Evolutionary conservation across 2,888 invertebrate species (phyloP), one percentile per base, ranked within the genome.

Genomic region (Nycteola revayana): DNA sequence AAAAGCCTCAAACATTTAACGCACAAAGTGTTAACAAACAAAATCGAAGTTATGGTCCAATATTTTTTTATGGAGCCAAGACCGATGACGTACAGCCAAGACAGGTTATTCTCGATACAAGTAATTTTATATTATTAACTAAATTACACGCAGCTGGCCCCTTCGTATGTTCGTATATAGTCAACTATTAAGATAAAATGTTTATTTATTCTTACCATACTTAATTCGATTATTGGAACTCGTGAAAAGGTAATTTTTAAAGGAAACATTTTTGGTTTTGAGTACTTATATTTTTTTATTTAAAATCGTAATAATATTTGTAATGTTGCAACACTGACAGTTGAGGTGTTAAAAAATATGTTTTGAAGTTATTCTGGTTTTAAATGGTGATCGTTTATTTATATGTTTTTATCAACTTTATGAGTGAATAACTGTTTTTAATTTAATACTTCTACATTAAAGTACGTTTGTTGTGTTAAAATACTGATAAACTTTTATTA

Each of bases 121-220:
- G 70, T 75, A 80, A 83, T 83, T 81, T 80, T 68, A 75, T 72
- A 73, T 78, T 69, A 83, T 83, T 83, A 81, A 78, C 63, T 70
- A 79, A 82, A 83, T 82, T 77, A 74, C 67, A 59, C 41, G 68
- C 80, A 78, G 71, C 75, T 73, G 78, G 49, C 46, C 40, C 45
- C 49, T n/a, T 48, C 51, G 51, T 58, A 50, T 41, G 60, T 61
- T 60, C 64, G 53, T 52, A 70, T 66, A 65, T 57, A 65, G 58
- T 55, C 48, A 54, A 54, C 61, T 60, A 74, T 77, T 79, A 79
- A 74, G 68, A 71, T 75, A 71, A 70, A 74, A 80, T 82, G 80
- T 82, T 83, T n/a, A n/a, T n/a, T n/a, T n/a, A n/a, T n/a, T n/a
- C n/a, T n/a, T 82, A 68, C 79, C 57, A 69, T 79, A 71, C 68